Evolutionary conservation across 37 sponge, comb jelly and placozoan species (phyloP).

Genomic region (Mnemiopsis leidyi): DNA sequence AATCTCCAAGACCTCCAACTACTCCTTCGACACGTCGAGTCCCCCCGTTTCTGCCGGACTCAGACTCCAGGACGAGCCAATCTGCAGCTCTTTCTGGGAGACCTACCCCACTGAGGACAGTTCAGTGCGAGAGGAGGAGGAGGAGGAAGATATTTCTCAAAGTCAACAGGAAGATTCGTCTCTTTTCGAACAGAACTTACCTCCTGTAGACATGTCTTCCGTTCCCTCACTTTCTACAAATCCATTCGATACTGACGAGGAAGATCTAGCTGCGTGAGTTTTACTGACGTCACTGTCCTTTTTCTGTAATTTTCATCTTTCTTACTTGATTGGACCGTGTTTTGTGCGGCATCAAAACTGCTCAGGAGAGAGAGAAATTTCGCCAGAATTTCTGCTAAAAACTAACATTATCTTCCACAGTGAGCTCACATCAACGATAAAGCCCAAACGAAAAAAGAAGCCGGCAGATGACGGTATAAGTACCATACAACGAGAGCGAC

Average conservation of each 20-base stretch:
- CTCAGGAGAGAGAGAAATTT: too few species aligned
- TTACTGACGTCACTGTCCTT: too few species aligned
- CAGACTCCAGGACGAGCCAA: not conserved
- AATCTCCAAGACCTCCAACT: not conserved
- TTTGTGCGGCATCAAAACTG: too few species aligned
- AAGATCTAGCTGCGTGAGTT: not conserved
- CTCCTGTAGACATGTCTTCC: not conserved
- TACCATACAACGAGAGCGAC: not conserved
- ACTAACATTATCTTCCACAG: too few species aligned
- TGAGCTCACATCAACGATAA: not conserved
- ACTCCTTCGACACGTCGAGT: not conserved
- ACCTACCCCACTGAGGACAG: not conserved
- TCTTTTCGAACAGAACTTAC: not conserved
- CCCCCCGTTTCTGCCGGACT: not conserved
- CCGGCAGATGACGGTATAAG: not conserved
- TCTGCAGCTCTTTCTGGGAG: constrained; percentile 9
- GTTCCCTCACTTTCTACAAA: not conserved
- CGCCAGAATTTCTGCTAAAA: too few species aligned
- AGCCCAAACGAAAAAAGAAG: not conserved
- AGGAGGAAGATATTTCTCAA: not conserved
- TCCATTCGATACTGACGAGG: not conserved
- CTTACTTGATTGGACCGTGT: too few species aligned
- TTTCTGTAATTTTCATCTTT: too few species aligned
- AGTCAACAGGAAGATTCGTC: not conserved
- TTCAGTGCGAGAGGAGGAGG: not conserved